Percentiles rank a stretch among this genome's conserved stretches.
Evolutionary conservation across 2,888 invertebrate genomes (phyloP).

Genomic region (Tachystola acroxantha): DNA sequence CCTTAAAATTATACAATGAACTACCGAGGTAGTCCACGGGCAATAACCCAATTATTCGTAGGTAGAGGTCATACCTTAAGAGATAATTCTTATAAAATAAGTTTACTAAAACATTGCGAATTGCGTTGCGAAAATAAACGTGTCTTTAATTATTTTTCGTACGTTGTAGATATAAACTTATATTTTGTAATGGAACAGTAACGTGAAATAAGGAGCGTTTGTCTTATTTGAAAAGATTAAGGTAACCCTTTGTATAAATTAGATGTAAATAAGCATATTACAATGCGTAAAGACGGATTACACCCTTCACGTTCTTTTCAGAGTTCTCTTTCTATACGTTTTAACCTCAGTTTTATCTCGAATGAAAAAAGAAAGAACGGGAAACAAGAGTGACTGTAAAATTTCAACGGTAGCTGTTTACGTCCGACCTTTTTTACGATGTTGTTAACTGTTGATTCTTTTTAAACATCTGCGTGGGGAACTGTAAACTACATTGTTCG

Average conservation of each 20-base stretch:
- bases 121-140: no score
- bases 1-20: no score
- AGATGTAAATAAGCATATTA: slow-evolving; percentile 9
- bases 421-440: slow-evolving; percentile 69
- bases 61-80: no score
- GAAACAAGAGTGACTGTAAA: slow-evolving; percentile 63
- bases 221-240: no score
- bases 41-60: no score
- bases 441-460: slow-evolving; percentile 75
- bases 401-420: slow-evolving; percentile 69
- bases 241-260: not conserved
- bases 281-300: slow-evolving; percentile 6
- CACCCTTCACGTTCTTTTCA: slow-evolving; percentile 1
- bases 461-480: slow-evolving; percentile 71
- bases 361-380: slow-evolving; percentile 32
- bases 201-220: no score
- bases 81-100: no score
- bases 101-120: no score
- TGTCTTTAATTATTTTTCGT: no score
- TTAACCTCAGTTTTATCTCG: slow-evolving; percentile 23
- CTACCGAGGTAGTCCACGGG: no score
- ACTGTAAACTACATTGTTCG: slow-evolving; percentile 72
- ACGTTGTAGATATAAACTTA: no score
- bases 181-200: no score
- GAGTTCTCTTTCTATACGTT: slow-evolving; percentile 5